A percentile compares a stretch with the other conserved stretches of the same genome.
phyloP scores from a whole-genome alignment of 1,140 invertebrate genomes.

The Trinorchestia longiramus region DNA sequence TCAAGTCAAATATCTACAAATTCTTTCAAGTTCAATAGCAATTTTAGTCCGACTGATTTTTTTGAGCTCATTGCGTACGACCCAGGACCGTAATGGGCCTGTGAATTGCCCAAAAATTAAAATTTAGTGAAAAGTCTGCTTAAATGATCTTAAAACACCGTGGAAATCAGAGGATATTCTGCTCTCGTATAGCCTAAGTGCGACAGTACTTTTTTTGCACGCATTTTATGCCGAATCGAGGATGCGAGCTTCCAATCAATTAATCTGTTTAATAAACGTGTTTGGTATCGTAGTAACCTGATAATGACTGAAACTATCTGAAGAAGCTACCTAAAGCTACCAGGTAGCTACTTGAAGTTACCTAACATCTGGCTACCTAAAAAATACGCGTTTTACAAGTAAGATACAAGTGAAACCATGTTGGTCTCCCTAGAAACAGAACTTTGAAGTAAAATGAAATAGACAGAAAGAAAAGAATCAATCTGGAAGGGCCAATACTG shows the following conservation, averaged over 20 bases:
- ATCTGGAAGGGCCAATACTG: too few species aligned
- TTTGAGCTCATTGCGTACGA: neutral
- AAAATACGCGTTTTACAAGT: too few species aligned
- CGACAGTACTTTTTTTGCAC: neutral
- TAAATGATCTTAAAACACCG: neutral
- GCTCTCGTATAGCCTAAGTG: neutral
- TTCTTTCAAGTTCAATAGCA: neutral
- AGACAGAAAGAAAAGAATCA: too few species aligned
- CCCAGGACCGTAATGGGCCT: neutral
- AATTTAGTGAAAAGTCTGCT: neutral
- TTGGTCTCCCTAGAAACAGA: too few species aligned
- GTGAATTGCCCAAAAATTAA: neutral
- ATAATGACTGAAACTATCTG: neutral
- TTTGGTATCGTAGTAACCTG: neutral
- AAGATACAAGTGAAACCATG: too few species aligned
- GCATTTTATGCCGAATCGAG: neutral
- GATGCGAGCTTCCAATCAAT: neutral
- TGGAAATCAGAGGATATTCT: neutral
- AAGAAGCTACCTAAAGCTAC: too few species aligned
- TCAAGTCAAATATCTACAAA: neutral
- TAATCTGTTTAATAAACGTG: neutral
- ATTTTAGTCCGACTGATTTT: neutral
- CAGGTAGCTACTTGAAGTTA: too few species aligned
- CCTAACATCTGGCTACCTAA: too few species aligned
- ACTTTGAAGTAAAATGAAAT: too few species aligned